Conservation (phyloP, 2,113 vertebrate genomes). For the Pluvialis apricaria region DNA sequence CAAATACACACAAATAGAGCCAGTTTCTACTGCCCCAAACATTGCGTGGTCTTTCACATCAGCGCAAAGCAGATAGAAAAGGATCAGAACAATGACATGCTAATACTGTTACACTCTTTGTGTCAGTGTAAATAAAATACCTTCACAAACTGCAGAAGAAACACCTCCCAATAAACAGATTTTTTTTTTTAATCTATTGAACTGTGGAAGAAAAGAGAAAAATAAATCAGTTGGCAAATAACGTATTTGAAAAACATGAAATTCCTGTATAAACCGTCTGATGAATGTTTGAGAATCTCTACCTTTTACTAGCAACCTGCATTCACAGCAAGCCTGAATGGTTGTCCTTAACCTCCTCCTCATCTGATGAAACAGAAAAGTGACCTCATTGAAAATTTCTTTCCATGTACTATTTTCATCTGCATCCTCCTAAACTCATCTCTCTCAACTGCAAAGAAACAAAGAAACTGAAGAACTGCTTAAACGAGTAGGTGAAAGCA, state of each 20-base stretch:
- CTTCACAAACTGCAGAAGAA: not conserved
- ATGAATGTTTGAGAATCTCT: not conserved
- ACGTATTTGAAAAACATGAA: not conserved
- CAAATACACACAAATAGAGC: not conserved
- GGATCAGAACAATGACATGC: not conserved
- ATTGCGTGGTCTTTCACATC: not conserved
- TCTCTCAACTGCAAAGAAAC: not conserved
- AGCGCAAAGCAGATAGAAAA: not conserved
- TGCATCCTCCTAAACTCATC: not conserved
- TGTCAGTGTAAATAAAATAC: not conserved
- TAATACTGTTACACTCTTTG: not conserved
- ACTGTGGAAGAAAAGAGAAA: not conserved
- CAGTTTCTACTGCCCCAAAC: not conserved
- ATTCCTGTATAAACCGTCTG: not conserved
- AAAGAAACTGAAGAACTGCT: not conserved
- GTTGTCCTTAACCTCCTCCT: not conserved
- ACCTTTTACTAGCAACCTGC: not conserved
- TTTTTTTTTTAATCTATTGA: not conserved
- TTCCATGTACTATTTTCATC: not conserved
- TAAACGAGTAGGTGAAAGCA: not conserved
- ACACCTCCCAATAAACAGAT: not conserved
- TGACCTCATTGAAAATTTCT: not conserved
- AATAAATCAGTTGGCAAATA: not conserved
- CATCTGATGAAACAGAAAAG: not conserved
- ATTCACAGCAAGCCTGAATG: not conserved